Conservation (phyloP, 2,888 invertebrate species). For the Chromoteleia sp. region DNA sequence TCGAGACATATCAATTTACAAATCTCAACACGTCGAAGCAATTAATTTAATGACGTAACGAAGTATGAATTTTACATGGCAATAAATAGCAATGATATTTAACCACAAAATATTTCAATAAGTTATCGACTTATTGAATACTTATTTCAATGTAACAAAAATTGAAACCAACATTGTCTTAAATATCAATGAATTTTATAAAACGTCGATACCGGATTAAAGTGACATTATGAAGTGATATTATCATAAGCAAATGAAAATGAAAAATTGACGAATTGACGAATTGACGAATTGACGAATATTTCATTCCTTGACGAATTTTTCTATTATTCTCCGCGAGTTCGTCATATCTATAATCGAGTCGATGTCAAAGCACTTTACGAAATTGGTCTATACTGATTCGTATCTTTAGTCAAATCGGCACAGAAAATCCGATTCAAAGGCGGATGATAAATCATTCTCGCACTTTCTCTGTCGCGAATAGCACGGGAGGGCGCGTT, state of each 20-base stretch:
- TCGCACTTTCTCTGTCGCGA: constrained; percentile 48
- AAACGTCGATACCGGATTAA: background rate
- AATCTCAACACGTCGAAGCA: too few relatives aligned
- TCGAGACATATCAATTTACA: too few relatives aligned
- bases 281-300: too few relatives aligned
- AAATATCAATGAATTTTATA: background rate
- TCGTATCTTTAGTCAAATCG: constrained; percentile 68
- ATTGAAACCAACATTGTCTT: too few relatives aligned
- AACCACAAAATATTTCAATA: too few relatives aligned
- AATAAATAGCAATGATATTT: too few relatives aligned
- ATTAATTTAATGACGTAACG: too few relatives aligned
- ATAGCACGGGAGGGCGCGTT: constrained; percentile 10
- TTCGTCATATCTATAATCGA: constrained; percentile 61
- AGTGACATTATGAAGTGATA: background rate
- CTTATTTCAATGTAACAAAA: too few relatives aligned
- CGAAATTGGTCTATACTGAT: constrained; percentile 65
- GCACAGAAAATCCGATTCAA: constrained; percentile 66
- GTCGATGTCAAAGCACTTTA: constrained; percentile 64
- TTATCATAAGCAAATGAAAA: constrained; percentile 21
- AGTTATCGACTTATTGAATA: too few relatives aligned
- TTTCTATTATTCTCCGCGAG: constrained; percentile 50
- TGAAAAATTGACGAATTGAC: constrained; percentile 58
- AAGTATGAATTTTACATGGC: too few relatives aligned
- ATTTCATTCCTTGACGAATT: constrained; percentile 26
- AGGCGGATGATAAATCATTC: constrained; percentile 66